Base-by-base conservation (phyloP, 2,113 vertebrate species). In the Chloroceryle aenea region DNA sequence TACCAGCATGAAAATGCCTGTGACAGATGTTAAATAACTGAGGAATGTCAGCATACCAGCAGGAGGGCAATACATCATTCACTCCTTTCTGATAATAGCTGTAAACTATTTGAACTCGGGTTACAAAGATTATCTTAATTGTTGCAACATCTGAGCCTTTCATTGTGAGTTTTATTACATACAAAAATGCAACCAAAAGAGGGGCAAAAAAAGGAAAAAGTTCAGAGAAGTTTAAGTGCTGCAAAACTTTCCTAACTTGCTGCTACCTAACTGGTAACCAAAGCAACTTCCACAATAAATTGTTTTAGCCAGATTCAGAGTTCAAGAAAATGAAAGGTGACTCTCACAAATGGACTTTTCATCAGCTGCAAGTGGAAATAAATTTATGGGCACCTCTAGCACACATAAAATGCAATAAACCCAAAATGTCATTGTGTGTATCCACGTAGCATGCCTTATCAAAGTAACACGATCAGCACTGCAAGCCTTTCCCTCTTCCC, bases 111-210 rank as follows among this genome's bases (percentile, higher is more conserved):
- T 79, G 79, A 92, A 61, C 71, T 97, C 90, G 61, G 87, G 84
- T 96, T 93, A 94, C 86, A 89, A 85, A 96, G 95, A 93, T 91
- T 79, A 77, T 87, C 95, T 93, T 56, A 59, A 83, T 90, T 92
- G 34, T 92, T 81, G 48, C 72, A 77, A 92, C 20, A 26, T 48
- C 79, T 27, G 66, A 95, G 85, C 87, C 87, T 95, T 96, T 88
- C 71, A 32, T 29, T 91, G 52, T 80, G 47, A 61, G 66, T 86
- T 97, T 94, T 92, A 74, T 92, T 95, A 63, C 40, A 12, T 26
- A 67, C 14, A 86, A 87, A 88, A 97, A 96, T 79, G 69, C 77
- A 67, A 29, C 29, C 21, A 26, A 74, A 86, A 72, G 7, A 22
- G 26, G 6, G 4, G 1, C 34, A 36, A 25, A 27, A 40, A 8